phyloP scores from a whole-genome alignment of 2,113 vertebrate genomes.

The Tenrec ecaudatus region DNA sequence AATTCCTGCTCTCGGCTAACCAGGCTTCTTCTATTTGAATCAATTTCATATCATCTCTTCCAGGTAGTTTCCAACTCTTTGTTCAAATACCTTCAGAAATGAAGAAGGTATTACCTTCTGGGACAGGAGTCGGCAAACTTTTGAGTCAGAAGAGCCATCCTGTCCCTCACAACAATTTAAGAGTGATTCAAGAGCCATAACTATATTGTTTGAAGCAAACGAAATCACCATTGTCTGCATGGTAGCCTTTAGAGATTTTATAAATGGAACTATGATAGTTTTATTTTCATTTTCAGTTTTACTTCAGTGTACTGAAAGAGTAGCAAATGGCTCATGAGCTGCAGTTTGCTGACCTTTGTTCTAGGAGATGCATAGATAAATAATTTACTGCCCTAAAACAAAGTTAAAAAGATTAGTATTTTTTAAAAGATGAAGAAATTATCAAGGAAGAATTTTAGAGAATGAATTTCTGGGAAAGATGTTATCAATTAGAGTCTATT shows the following conservation, averaged over 20 bases:
- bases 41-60: background rate
- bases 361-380: background rate
- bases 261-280: too few species aligned
- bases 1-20: background rate
- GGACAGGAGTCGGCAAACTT: background rate
- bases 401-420: background rate
- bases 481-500: background rate
- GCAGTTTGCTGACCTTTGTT: too few species aligned
- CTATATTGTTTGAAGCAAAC: too few species aligned
- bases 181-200: too few species aligned
- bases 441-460: background rate
- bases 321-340: too few species aligned
- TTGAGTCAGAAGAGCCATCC: too few species aligned
- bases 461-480: background rate
- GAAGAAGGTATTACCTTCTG: background rate
- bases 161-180: too few species aligned
- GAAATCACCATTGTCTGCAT: too few species aligned
- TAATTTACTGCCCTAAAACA: slow-evolving; percentile 37
- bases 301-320: too few species aligned
- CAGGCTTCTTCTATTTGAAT: background rate
- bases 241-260: too few species aligned
- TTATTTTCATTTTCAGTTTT: too few species aligned
- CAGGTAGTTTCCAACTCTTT: background rate
- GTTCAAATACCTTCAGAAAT: background rate
- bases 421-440: background rate